These are phyloP conservation scores for Acleris holmiana DNA, from an alignment of 2,888 invertebrate genomes.

Conservation along the genomic window DNA sequence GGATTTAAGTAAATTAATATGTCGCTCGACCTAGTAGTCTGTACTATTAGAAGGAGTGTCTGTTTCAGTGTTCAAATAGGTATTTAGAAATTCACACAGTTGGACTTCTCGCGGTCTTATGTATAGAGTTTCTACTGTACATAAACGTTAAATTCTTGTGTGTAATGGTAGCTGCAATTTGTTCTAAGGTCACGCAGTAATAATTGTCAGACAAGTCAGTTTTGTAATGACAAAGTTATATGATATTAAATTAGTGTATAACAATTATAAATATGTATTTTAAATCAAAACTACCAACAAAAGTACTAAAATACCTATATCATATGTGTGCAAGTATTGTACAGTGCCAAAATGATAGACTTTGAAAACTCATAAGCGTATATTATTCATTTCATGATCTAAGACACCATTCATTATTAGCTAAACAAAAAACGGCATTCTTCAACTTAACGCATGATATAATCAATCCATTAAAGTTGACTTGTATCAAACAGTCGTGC, in stretches of 20 bases:
- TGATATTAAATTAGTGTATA: slow-evolving; percentile 4
- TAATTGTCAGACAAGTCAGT: background rate
- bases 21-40: slow-evolving; percentile 75
- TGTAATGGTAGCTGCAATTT: slow-evolving; percentile 82
- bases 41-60: slow-evolving; percentile 70
- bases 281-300: slow-evolving; percentile 23
- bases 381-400: slow-evolving; percentile 46
- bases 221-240: background rate
- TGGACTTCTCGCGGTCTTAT: slow-evolving; percentile 59
- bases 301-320: slow-evolving; percentile 35
- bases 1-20: slow-evolving; percentile 77
- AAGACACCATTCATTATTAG: slow-evolving; percentile 26
- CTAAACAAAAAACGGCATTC: slow-evolving; percentile 42
- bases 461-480: slow-evolving; percentile 48
- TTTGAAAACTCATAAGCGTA: slow-evolving; percentile 47
- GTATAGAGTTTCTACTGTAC: slow-evolving; percentile 61
- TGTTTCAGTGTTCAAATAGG: slow-evolving; percentile 58
- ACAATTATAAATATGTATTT: slow-evolving; percentile 7
- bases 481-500: slow-evolving; percentile 69
- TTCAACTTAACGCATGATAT: slow-evolving; percentile 37
- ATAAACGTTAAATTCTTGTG: slow-evolving; percentile 63
- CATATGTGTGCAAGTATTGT: slow-evolving; percentile 71
- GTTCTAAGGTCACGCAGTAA: slow-evolving; percentile 55
- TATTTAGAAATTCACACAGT: slow-evolving; percentile 44
- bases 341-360: slow-evolving; percentile 68